Evolutionary conservation across 2,113 vertebrate genomes (phyloP).

Genomic region (Uria aalge): DNA sequence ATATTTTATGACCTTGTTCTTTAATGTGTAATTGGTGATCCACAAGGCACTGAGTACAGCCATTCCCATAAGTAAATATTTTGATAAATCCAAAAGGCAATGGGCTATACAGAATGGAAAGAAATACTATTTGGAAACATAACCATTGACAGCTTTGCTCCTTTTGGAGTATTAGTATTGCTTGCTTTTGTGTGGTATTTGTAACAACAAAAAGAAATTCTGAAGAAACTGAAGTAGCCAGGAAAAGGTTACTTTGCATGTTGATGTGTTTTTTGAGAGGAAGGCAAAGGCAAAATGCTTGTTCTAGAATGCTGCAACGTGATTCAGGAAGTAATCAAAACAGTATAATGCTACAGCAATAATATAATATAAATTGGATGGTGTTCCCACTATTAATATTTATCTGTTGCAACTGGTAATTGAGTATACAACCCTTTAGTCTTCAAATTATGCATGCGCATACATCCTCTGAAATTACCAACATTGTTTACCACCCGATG

Average conservation of each 20-base stretch:
- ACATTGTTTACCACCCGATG: not conserved
- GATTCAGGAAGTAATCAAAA: not conserved
- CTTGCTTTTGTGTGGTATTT: not conserved
- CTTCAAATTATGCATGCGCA: not conserved
- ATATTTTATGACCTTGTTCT: slow-evolving; percentile 54
- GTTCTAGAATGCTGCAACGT: not conserved
- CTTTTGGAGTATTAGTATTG: not conserved
- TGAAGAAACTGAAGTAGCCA: not conserved
- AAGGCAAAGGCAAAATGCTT: not conserved
- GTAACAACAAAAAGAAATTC: not conserved
- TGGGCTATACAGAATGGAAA: not conserved
- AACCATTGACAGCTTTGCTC: not conserved
- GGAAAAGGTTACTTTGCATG: not conserved
- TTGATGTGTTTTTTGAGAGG: not conserved
- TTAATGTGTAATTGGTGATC: slow-evolving; percentile 43
- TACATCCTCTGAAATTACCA: not conserved
- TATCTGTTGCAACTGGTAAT: not conserved
- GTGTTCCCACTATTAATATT: not conserved
- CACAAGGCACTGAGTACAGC: not conserved
- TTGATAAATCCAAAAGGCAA: slow-evolving; percentile 17
- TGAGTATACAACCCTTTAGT: not conserved
- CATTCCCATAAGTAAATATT: slow-evolving; percentile 46
- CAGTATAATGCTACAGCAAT: not conserved
- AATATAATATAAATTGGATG: not conserved
- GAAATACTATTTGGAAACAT: not conserved